Base-by-base conservation (phyloP, 1,140 invertebrate species). In the Asbolus verrucosus region DNA sequence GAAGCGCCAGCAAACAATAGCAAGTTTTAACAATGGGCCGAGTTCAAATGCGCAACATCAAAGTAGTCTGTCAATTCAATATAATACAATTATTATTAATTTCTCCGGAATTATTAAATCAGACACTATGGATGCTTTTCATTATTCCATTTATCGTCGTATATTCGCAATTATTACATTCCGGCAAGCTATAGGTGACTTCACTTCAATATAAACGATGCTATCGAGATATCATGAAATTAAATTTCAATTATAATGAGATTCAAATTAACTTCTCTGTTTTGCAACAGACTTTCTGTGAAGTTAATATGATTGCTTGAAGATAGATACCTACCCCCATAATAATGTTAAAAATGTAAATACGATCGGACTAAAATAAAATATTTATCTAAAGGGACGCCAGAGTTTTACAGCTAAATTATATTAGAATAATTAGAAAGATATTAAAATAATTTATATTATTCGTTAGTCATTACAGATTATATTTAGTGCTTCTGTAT, bases 41-140 rank as follows among this genome's bases (percentile, higher is more conserved):
- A 68, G 67, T 73, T 70, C 39, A 73, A 73, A 75, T 75, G 71
- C 68, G 68, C 72, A 68, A 76, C 74, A 74, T 76, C 74, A 76
- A 76, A 76, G 74, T 76, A 61, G 60, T 70, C 70, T 68, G 67
- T 66, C 74, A 71, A 74, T 76, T 76, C 72, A 76, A 65, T 76
- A 69, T 72, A 72, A 76, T 73, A 76, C 74, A 76, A 76, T 76
- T 76, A 74, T 76, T 76, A 76, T 74, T 76, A 76, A 76, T 74
- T 76, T 76, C 74, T 71, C 72, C 54, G 69, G 71, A 76, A 74
- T 76, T 76, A 76, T 76, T 76, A 76, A 76, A 76, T 76, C 74
- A 75, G 72, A 69, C 69, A 69, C 67, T 73, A 71, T 72, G 71
- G 70, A 72, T 69, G 70, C 67, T 72, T 60, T 72, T 71, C 69